These are phyloP conservation scores for Xenus cinereus DNA, from an alignment of 2,113 vertebrate species.

Conservation along the genomic window DNA sequence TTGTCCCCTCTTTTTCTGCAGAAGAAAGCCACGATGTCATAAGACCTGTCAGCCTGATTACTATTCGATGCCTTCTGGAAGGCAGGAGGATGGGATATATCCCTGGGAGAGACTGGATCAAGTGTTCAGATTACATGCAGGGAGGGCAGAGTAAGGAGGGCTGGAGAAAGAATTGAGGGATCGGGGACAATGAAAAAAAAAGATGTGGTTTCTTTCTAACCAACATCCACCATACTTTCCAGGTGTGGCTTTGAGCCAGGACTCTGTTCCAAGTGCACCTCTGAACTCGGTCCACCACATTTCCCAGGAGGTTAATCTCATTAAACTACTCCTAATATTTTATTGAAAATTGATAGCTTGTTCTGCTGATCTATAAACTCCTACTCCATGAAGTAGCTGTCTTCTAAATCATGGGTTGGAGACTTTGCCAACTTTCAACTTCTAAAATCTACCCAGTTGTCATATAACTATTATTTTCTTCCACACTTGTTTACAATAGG, in stretches of 20 bases:
- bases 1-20: neutral
- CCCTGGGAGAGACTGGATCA: neutral
- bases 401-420: constrained; percentile 1
- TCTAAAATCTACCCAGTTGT: constrained; percentile 7
- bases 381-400: neutral
- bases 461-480: constrained; percentile 32
- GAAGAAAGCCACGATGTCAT: neutral
- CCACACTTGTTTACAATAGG: constrained; percentile 23
- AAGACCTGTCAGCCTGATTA: neutral
- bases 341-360: constrained; percentile 33
- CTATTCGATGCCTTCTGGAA: neutral
- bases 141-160: neutral
- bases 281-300: neutral
- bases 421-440: neutral
- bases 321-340: constrained; percentile 33
- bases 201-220: neutral
- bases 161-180: neutral
- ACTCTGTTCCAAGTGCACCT: neutral
- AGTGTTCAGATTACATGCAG: neutral
- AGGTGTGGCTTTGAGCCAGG: neutral
- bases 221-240: neutral
- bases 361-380: neutral
- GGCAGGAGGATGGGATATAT: neutral
- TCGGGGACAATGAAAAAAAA: neutral
- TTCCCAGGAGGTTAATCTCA: neutral